These are phyloP conservation scores for Phylloscopus trochiloides DNA, from an alignment of 2,113 vertebrate species.

Conservation along the genomic window DNA sequence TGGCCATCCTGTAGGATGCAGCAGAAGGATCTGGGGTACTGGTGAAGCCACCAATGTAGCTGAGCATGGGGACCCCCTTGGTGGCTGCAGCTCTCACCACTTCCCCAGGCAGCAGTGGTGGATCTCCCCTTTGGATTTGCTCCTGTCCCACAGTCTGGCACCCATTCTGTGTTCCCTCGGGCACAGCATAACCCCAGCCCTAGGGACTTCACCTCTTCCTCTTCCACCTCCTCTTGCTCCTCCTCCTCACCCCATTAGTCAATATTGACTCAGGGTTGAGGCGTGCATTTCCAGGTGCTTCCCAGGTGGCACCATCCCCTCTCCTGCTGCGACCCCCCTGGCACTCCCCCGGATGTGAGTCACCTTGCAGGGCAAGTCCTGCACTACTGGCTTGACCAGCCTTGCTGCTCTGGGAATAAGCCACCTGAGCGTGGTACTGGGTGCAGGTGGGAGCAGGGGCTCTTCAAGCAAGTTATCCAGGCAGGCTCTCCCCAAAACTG, in stretches of 20 bases:
- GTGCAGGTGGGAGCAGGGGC: neutral
- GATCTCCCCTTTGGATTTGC: neutral
- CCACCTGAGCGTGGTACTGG: neutral
- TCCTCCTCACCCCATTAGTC: neutral
- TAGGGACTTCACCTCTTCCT: neutral
- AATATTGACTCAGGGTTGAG: constrained; percentile 31
- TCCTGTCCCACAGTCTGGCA: neutral
- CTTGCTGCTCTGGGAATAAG: neutral
- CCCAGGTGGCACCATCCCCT: neutral
- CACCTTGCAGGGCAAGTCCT: neutral
- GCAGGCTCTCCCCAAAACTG: neutral
- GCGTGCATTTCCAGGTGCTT: fast-evolving
- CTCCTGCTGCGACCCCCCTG: neutral
- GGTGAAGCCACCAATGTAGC: neutral
- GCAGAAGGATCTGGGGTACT: neutral
- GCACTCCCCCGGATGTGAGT: neutral
- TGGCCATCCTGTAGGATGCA: neutral
- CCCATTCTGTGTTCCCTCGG: neutral
- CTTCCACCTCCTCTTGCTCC: neutral
- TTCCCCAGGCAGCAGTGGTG: neutral
- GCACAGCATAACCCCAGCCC: neutral
- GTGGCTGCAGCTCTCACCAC: neutral
- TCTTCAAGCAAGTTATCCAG: neutral
- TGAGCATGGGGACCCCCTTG: neutral
- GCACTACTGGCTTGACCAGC: neutral